A percentile compares a stretch with the other conserved stretches of the same genome.
Evolutionary conservation across 2,888 invertebrate genomes (phyloP).

Genomic region (Calameuta filiformis): DNA sequence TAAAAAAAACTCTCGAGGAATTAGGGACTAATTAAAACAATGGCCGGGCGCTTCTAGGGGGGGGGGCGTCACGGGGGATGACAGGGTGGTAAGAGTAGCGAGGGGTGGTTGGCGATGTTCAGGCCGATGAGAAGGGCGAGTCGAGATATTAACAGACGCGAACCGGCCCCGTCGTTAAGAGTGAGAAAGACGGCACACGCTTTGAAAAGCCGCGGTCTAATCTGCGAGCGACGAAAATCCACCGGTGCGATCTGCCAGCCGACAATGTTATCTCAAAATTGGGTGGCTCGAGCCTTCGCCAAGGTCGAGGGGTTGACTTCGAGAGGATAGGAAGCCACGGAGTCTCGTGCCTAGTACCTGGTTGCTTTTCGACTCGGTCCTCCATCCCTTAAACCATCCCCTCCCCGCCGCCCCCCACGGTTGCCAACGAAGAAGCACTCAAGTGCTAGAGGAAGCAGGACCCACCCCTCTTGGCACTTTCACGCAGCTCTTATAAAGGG

Average conservation of each 20-base stretch:
- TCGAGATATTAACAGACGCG: slow-evolving; percentile 1
- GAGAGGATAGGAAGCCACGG: background rate
- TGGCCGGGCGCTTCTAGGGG: slow-evolving; percentile 18
- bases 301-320: slow-evolving; percentile 3
- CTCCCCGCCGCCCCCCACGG: background rate
- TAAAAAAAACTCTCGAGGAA: slow-evolving; percentile 33
- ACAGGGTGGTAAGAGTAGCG: background rate
- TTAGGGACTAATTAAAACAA: slow-evolving; percentile 51
- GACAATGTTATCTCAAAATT: slow-evolving; percentile 25
- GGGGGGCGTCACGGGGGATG: slow-evolving; percentile 17
- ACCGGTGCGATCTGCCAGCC: slow-evolving; percentile 1
- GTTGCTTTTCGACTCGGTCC: background rate
- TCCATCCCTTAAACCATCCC: background rate
- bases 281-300: slow-evolving; percentile 14
- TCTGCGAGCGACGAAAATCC: slow-evolving; percentile 19
- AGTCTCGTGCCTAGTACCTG: background rate
- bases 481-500: background rate
- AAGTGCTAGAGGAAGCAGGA: background rate
- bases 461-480: background rate
- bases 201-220: slow-evolving; percentile 19
- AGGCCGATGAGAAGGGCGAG: background rate
- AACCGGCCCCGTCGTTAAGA: background rate
- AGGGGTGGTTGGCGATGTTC: background rate
- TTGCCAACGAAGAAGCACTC: background rate
- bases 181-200: background rate